Percentiles rank a stretch among this genome's conserved stretches.
Conservation (phyloP, 2,888 invertebrate genomes). For the Slavum lentiscoides region DNA sequence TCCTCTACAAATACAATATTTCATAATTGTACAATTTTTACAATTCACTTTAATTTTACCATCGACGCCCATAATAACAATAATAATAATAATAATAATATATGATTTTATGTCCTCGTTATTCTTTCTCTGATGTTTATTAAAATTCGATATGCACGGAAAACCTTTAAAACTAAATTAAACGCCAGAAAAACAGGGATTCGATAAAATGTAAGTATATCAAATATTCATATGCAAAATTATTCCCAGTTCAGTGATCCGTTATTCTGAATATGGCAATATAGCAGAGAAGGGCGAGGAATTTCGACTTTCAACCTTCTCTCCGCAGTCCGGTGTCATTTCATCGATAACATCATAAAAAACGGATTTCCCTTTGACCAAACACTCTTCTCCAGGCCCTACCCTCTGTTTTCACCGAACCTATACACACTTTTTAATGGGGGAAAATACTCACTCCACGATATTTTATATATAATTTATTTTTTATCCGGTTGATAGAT, state of each 20-base stretch:
- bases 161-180: constrained; percentile 30
- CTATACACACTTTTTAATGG: background rate
- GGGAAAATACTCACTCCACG: background rate
- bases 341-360: constrained; percentile 47
- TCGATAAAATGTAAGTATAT: constrained; percentile 1
- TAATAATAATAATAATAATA: too few species aligned
- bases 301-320: constrained; percentile 28
- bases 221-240: constrained; percentile 39
- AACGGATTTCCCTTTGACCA: constrained; percentile 41
- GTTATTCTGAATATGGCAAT: constrained; percentile 38
- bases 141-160: background rate
- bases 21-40: too few species aligned
- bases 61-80: too few species aligned
- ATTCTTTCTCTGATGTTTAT: background rate
- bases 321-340: constrained; percentile 20
- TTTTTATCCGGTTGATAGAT: constrained; percentile 42
- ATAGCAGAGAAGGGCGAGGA: background rate
- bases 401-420: constrained; percentile 7
- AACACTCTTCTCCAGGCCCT: background rate
- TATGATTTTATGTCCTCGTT: too few species aligned
- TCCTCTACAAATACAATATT: too few species aligned
- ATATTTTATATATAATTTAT: constrained; percentile 37
- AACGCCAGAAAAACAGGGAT: background rate
- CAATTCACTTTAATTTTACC: too few species aligned
- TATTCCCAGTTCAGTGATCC: constrained; percentile 45